Conservation (phyloP, 1,140 invertebrate species). For the Metaphire vulgaris region DNA sequence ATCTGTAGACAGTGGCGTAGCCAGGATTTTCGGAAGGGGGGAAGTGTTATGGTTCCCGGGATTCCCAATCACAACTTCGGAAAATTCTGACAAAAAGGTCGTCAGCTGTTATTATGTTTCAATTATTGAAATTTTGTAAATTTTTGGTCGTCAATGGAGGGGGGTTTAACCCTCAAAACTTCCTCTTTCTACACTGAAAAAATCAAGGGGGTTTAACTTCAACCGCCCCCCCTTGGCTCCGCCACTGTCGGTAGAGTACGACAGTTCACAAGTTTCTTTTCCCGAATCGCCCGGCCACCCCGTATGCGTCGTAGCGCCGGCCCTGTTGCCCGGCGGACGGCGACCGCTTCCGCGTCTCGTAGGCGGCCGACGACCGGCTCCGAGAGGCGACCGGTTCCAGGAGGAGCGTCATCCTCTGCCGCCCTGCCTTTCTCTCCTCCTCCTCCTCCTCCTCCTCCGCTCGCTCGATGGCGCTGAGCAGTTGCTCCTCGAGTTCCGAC, state of each 20-base stretch:
- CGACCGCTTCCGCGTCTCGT: neutral
- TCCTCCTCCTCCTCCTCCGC: neutral
- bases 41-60: too few relatives aligned
- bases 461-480: neutral
- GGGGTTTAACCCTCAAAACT: neutral
- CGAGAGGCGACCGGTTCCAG: neutral
- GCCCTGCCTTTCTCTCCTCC: too few relatives aligned
- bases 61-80: too few relatives aligned
- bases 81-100: neutral
- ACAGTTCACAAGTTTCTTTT: too few relatives aligned
- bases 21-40: too few relatives aligned
- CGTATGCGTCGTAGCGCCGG: neutral
- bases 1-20: too few relatives aligned
- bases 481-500: neutral
- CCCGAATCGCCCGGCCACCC: neutral
- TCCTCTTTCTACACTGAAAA: neutral
- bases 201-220: neutral
- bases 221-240: too few relatives aligned
- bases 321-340: neutral
- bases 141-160: neutral
- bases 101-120: neutral
- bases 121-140: neutral
- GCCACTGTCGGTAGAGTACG: too few relatives aligned
- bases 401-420: neutral
- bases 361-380: neutral